These are phyloP conservation scores for Nomada goodeniana DNA, from an alignment of 2,888 invertebrate species.

Conservation along the genomic window DNA sequence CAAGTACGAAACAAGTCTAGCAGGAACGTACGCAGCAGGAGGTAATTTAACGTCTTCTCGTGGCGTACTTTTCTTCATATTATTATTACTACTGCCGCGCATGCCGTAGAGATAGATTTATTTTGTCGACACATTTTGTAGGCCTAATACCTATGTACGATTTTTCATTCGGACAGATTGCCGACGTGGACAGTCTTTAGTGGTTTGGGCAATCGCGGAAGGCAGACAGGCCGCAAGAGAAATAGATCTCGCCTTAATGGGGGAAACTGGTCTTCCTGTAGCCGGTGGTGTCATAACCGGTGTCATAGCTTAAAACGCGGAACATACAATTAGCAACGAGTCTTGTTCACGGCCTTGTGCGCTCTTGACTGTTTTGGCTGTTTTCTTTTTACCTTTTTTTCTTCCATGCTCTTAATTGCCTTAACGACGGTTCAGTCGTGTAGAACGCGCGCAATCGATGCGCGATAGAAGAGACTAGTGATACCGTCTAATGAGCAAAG, in stretches of 20 bases:
- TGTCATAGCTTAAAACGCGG: slow-evolving; percentile 68
- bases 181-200: slow-evolving; percentile 98
- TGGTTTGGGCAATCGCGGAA: slow-evolving; percentile 99
- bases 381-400: neutral
- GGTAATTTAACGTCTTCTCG: slow-evolving; percentile 86
- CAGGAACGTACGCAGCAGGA: slow-evolving; percentile 97
- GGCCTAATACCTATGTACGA: too few relatives aligned
- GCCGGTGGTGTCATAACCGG: slow-evolving; percentile 93
- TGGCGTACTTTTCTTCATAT: neutral
- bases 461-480: neutral
- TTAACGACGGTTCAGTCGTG: neutral
- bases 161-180: slow-evolving; percentile 89
- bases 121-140: neutral
- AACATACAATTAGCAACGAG: neutral
- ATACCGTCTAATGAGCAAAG: neutral
- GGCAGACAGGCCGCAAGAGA: slow-evolving; percentile 99
- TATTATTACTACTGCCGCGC: too few relatives aligned
- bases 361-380: too few relatives aligned
- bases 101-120: too few relatives aligned
- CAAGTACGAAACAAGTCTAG: slow-evolving; percentile 91
- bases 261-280: slow-evolving; percentile 94
- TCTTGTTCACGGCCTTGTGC: neutral
- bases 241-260: slow-evolving; percentile 93
- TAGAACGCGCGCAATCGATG: neutral
- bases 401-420: neutral